Percentiles rank a stretch among this genome's conserved stretches.
These are phyloP conservation scores for Ranitomeya variabilis DNA, from an alignment of 2,113 vertebrate species.

Conservation along the genomic window DNA sequence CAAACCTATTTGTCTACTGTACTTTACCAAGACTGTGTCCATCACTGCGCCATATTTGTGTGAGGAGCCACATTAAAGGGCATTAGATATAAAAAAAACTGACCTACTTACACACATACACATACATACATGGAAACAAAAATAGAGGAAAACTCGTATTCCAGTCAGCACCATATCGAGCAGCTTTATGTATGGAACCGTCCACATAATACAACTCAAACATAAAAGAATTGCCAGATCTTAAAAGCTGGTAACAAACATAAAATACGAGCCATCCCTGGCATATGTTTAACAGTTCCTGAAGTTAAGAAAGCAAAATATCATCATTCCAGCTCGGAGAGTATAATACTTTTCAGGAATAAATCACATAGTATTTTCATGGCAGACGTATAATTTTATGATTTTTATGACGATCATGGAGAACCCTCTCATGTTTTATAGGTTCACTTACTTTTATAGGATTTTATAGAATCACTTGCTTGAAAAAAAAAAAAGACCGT, in stretches of 20 bases:
- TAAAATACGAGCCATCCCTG: slow-evolving; percentile 65
- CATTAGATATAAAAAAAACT: too few species aligned
- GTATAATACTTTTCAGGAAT: slow-evolving; percentile 73
- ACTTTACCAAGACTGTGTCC: too few species aligned
- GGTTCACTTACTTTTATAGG: slow-evolving; percentile 69
- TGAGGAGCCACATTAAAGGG: too few species aligned
- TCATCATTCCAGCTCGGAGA: slow-evolving; percentile 61
- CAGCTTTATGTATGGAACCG: slow-evolving; percentile 1
- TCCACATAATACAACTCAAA: slow-evolving; percentile 62
- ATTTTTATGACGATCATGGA: slow-evolving; percentile 76
- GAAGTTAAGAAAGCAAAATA: slow-evolving; percentile 67
- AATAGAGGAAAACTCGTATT: not conserved
- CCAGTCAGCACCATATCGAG: not conserved
- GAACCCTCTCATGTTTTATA: slow-evolving; percentile 78
- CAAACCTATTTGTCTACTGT: too few species aligned
- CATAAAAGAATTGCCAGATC: slow-evolving; percentile 64
- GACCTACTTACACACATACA: too few species aligned
- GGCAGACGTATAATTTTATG: slow-evolving; percentile 77
- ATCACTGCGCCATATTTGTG: too few species aligned
- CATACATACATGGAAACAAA: too few species aligned
- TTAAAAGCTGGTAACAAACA: slow-evolving; percentile 66
- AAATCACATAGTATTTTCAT: slow-evolving; percentile 77
- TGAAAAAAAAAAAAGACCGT: slow-evolving; percentile 60
- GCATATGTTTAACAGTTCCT: slow-evolving; percentile 67
- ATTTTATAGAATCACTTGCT: slow-evolving; percentile 68